Conservation (phyloP, 2,113 vertebrate species). For the Reinhardtius hippoglossoides region DNA sequence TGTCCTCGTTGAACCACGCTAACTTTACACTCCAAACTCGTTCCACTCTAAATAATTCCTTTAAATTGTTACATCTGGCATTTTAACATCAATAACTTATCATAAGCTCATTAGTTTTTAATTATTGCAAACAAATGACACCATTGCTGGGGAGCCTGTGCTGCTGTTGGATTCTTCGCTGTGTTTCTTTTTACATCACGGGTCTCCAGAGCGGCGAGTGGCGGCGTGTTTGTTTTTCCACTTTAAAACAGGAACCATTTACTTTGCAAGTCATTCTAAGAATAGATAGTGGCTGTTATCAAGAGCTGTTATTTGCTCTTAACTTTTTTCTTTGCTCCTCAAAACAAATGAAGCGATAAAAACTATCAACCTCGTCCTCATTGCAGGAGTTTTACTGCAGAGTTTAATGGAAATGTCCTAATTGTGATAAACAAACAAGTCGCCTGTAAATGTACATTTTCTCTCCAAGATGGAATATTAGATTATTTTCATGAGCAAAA, state of each 20-base stretch:
- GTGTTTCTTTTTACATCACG: background rate
- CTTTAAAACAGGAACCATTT: slow-evolving; percentile 7
- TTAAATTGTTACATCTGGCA: slow-evolving; percentile 35
- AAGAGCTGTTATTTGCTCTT: slow-evolving; percentile 26
- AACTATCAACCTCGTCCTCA: slow-evolving; percentile 27
- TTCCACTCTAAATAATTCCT: slow-evolving; percentile 61
- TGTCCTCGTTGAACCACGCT: slow-evolving; percentile 26
- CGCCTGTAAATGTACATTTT: slow-evolving; percentile 6
- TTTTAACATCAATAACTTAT: slow-evolving; percentile 86
- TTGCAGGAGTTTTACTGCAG: slow-evolving; percentile 30
- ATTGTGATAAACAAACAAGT: slow-evolving; percentile 19
- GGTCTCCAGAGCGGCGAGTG: background rate
- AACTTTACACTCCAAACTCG: slow-evolving; percentile 36
- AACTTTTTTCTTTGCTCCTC: background rate
- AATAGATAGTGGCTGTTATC: slow-evolving; percentile 23
- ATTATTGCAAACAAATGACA: slow-evolving; percentile 46
- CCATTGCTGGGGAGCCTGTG: background rate
- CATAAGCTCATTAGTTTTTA: slow-evolving; percentile 53
- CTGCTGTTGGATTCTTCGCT: background rate
- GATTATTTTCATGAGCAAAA: background rate
- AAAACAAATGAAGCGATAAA: slow-evolving; percentile 44
- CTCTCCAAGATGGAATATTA: background rate
- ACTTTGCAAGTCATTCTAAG: background rate
- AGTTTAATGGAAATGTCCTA: slow-evolving; percentile 32
- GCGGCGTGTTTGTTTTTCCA: background rate